Base-by-base conservation (phyloP, 2,888 invertebrate genomes). In the Brachylomia viminalis region DNA sequence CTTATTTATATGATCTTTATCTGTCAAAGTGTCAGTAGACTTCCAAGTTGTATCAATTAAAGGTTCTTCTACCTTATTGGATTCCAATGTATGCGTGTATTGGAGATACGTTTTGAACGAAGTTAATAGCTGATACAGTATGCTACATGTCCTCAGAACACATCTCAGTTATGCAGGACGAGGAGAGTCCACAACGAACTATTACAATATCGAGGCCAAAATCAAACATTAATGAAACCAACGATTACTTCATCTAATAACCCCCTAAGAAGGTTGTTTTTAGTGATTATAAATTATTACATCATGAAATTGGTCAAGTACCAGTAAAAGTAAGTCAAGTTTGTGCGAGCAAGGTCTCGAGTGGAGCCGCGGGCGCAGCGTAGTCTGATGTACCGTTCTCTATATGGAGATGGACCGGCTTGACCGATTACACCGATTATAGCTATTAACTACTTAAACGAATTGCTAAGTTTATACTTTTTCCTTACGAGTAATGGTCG, bases 401-500 rank as follows among this genome's bases (percentile, higher is more conserved):
- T 88, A 87, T 89, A 90, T 83, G 90, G 87, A 89, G 89, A 91
- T 90, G 89, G 87, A 78, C 80, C 74, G 84, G 70, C 74, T 66
- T 86, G 68, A 81, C 82, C 80, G 79, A 87, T 80, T 84, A 65
- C 52, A 79, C 66, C 88, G 86, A 90, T 92, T 89, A 91, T 84
- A 88, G 86, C 87, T 88, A 91, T 92, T 92, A 92, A 89, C 89
- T 91, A 88, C 90, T 91, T 91, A 89, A 91, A 89, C 85, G 87
- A 88, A 92, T 91, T 86, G 90, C 90, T 86, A 87, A 91, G 86
- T 88, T 91, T 84, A 84, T 85, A 87, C 90, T 92, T 91, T 90
- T 91, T 91, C 91, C 89, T 87, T 89, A 87, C 86, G 75, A 82
- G 84, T 90, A 90, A 92, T 92, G 86, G 88, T 81, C 81, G 78